Conservation (phyloP, 1,140 invertebrate species). For the Brachionus angularis region DNA sequence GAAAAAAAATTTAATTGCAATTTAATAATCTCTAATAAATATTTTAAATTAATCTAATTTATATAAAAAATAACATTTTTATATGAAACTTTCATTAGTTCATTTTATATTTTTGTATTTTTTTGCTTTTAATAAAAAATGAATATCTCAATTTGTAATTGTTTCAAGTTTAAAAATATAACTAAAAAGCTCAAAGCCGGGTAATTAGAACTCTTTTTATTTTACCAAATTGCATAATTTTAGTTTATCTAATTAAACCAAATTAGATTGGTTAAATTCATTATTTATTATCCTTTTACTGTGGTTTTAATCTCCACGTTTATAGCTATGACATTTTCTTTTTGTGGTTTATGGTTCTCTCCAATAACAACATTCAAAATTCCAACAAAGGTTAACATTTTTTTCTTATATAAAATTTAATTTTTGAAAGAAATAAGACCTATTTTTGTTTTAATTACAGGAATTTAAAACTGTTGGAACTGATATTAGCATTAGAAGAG, state of each 20-base stretch:
- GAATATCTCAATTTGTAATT: not conserved
- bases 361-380: not conserved
- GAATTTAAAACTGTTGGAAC: conserved; percentile 25
- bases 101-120: not conserved
- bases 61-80: no score
- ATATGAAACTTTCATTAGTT: not conserved
- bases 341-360: not conserved
- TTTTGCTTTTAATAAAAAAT: not conserved
- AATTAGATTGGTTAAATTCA: conserved; percentile 27
- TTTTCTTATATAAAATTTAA: no score
- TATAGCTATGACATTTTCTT: not conserved
- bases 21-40: no score
- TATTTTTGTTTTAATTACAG: not conserved
- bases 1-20: no score
- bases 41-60: no score
- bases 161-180: not conserved
- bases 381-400: not conserved
- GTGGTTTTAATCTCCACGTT: not conserved
- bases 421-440: not conserved
- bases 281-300: conserved; percentile 7
- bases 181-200: no score
- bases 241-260: not conserved
- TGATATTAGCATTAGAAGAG: not conserved
- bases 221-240: no score
- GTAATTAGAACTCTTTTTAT: no score